phyloP scores from a whole-genome alignment of 2,113 vertebrate genomes.

The Arizona elegans region DNA sequence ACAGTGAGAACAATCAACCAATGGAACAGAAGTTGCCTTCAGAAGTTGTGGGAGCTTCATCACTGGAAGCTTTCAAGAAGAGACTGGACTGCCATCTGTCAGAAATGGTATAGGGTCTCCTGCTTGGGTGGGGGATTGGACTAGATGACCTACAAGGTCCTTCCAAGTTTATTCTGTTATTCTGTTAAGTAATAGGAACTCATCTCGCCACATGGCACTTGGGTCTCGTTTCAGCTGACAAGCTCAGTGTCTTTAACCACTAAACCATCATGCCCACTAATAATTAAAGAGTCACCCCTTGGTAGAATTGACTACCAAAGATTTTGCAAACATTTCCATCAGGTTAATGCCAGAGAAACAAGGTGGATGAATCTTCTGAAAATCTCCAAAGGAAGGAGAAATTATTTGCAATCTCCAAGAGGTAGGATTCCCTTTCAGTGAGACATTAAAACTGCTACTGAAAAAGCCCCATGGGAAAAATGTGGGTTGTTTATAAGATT shows the following conservation, averaged over 20 bases:
- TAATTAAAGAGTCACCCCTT: not conserved
- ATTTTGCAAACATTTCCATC: not conserved
- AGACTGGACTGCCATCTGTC: too few species aligned
- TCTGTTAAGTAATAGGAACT: not conserved
- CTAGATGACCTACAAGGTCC: too few species aligned
- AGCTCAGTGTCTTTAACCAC: not conserved
- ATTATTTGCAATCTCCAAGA: not conserved
- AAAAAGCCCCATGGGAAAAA: not conserved
- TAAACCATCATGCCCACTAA: not conserved
- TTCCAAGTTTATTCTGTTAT: too few species aligned
- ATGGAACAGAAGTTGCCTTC: too few species aligned
- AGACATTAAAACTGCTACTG: not conserved
- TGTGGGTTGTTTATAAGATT: not conserved
- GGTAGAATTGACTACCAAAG: not conserved
- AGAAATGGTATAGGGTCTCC: too few species aligned
- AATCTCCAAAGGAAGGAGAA: not conserved
- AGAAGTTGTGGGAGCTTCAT: too few species aligned
- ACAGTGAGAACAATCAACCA: too few species aligned
- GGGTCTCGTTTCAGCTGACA: not conserved
- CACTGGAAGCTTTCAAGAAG: too few species aligned
- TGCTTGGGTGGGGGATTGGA: too few species aligned
- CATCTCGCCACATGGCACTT: fast-evolving
- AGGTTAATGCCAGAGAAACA: not conserved
- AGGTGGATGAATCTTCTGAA: not conserved
- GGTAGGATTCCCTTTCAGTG: not conserved